phyloP scores from a whole-genome alignment of 2,113 vertebrate species.

The Gadus macrocephalus region DNA sequence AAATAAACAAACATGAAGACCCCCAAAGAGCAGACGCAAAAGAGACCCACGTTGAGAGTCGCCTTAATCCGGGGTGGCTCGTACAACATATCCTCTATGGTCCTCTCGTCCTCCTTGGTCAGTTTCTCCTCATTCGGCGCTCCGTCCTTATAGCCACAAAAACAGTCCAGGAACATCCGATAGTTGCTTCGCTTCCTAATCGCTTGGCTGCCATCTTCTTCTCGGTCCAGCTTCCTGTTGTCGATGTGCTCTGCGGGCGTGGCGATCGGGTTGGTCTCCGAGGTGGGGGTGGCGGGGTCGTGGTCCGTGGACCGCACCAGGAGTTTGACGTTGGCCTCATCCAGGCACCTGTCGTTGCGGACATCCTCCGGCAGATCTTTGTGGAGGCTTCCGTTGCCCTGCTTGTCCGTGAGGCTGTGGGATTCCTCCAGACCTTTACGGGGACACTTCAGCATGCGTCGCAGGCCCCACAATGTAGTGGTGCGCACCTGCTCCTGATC shows the following conservation, averaged over 20 bases:
- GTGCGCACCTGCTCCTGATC: constrained; percentile 79
- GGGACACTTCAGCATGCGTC: constrained; percentile 53
- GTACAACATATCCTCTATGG: constrained; percentile 85
- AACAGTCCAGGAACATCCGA: constrained; percentile 79
- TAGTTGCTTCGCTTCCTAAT: constrained; percentile 53
- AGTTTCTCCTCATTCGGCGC: constrained; percentile 67
- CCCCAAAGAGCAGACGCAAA: constrained; percentile 85
- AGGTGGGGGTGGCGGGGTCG: constrained; percentile 72
- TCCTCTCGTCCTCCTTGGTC: constrained; percentile 73
- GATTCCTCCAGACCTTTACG: constrained; percentile 60
- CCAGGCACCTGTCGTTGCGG: constrained; percentile 78
- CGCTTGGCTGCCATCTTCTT: constrained; percentile 61
- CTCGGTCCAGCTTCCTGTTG: constrained; percentile 74
- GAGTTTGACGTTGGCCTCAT: constrained; percentile 80
- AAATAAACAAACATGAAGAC: constrained; percentile 98
- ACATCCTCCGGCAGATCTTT: constrained; percentile 80
- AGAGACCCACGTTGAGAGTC: constrained; percentile 82
- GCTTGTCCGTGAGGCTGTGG: constrained; percentile 74
- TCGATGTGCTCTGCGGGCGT: constrained; percentile 80
- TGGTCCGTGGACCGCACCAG: constrained; percentile 76
- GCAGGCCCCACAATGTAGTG: constrained; percentile 89
- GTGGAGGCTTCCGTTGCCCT: constrained; percentile 53
- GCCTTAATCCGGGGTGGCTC: constrained; percentile 85
- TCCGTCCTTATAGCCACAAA: constrained; percentile 80
- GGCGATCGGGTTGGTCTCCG: constrained; percentile 80